Conservation (phyloP, 2,797 vertebrate species). For the Phrynocephalus guinanensis region DNA sequence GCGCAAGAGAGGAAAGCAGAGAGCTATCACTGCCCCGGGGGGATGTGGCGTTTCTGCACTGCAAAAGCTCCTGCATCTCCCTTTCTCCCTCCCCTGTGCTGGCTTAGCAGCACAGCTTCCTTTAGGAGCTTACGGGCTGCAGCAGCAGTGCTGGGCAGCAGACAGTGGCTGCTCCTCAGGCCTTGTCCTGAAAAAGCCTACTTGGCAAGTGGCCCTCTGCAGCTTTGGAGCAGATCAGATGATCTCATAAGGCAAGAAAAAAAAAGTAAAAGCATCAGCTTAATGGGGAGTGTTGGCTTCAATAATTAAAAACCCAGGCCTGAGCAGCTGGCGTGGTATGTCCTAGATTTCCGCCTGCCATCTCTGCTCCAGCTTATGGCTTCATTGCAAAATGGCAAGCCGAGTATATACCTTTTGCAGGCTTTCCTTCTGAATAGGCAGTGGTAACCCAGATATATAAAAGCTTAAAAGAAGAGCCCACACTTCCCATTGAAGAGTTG, state of each 20-base stretch:
- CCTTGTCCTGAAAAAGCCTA: not conserved
- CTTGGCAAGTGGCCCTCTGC: conserved; percentile 20
- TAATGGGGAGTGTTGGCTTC: conserved; percentile 28
- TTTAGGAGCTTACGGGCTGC: not conserved
- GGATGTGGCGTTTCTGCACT: not conserved
- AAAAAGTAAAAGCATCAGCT: conserved; percentile 22
- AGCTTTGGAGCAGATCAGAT: conserved; percentile 3
- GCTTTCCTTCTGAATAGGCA: not conserved
- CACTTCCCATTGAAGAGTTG: not conserved
- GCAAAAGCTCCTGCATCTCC: not conserved
- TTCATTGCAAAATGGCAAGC: not conserved
- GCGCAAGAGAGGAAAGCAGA: not conserved
- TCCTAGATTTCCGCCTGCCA: conserved; percentile 14
- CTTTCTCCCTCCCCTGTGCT: not conserved
- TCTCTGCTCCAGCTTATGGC: not conserved
- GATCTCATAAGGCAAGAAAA: not conserved
- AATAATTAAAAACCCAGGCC: conserved; percentile 27
- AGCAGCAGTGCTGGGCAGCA: conserved; percentile 1
- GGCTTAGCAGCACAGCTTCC: not conserved
- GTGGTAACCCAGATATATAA: not conserved
- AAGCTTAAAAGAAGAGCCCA: not conserved
- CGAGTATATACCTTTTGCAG: too few species aligned
- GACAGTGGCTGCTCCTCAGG: not conserved
- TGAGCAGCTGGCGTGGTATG: not conserved
- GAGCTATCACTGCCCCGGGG: not conserved